Evolutionary conservation across 2,888 invertebrate genomes (phyloP).

Genomic region (Epirrhoe tristata): DNA sequence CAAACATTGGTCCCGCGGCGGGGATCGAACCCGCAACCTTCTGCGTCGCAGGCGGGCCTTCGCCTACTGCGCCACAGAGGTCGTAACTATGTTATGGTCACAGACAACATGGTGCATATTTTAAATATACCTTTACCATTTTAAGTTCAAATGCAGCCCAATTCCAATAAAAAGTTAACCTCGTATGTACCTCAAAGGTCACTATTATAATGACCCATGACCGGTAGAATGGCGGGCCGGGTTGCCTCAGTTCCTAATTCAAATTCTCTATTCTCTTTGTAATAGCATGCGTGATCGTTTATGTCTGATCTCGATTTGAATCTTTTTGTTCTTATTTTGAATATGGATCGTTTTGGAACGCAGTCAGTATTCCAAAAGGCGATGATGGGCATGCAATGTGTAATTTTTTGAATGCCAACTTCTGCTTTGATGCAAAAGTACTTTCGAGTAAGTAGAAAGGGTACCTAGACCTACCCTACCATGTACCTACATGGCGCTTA

Average conservation of each 20-base stretch:
- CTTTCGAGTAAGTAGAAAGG: background rate
- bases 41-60: too few relatives aligned
- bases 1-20: too few relatives aligned
- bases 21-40: too few relatives aligned
- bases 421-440: too few relatives aligned
- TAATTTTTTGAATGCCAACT: too few relatives aligned
- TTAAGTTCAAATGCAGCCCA: constrained; percentile 64
- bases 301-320: constrained; percentile 58
- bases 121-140: constrained; percentile 38
- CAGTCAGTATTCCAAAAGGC: background rate
- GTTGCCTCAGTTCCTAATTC: constrained; percentile 65
- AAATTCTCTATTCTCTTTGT: constrained; percentile 81
- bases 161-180: constrained; percentile 78
- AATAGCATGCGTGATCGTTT: constrained; percentile 76
- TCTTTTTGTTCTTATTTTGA: background rate
- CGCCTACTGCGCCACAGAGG: too few relatives aligned
- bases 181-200: constrained; percentile 74
- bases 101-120: background rate
- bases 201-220: constrained; percentile 78
- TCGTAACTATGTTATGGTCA: too few relatives aligned
- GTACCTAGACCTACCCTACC: background rate
- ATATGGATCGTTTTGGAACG: background rate
- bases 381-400: background rate
- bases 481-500: background rate
- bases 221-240: constrained; percentile 66